Evolutionary conservation across 1,140 invertebrate genomes (phyloP), one percentile per base, ranked within the genome.

Genomic region (Ips typographus): DNA sequence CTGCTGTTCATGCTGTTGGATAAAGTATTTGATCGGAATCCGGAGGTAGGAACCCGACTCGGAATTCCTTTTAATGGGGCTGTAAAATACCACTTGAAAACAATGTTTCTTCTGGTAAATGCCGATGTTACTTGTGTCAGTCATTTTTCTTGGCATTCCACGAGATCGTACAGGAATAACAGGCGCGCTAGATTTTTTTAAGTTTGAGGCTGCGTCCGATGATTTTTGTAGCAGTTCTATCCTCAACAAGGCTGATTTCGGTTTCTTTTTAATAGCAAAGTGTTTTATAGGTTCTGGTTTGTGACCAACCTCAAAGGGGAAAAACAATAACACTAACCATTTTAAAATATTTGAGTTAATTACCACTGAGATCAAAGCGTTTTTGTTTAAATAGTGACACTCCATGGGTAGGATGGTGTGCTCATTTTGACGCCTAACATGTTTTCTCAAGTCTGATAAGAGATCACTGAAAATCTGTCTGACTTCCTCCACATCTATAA

Each of bases 111-210:
- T 56, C 5, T 37, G 44, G 44, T 3, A 3, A 2, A 49, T 6
- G 7, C 1, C 22, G 22, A 49, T 49, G 3, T 49, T 84, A 95
- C 93, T 94, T 70, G 93, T 93, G 80, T 98, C 95, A 75, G 94
- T 96, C 93, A 98, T 96, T 86, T 96, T 96, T 71, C 95, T 87
- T 4, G 94, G 94, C 91, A 98, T 95, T 73, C 95, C 95, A 78
- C 96, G 85, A 47, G 93, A 94, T 76, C 94, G 84, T 0, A 97
- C 88, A 40, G 96, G 95, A 61, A 98, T 91, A 7, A 94, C 94
- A 1, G 93, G 92, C 1, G 93, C 90, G 56, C 90, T 88, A 63
- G 90, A 90, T 78, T 96, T 95, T 82, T 96, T 98, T 67, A 94
- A 83, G 81, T 94, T 96, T 43, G 87, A 91, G 36, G 92, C 89